Evolutionary conservation across 2,797 vertebrate species (phyloP).

Genomic region (Pseudochaenichthys georgianus): DNA sequence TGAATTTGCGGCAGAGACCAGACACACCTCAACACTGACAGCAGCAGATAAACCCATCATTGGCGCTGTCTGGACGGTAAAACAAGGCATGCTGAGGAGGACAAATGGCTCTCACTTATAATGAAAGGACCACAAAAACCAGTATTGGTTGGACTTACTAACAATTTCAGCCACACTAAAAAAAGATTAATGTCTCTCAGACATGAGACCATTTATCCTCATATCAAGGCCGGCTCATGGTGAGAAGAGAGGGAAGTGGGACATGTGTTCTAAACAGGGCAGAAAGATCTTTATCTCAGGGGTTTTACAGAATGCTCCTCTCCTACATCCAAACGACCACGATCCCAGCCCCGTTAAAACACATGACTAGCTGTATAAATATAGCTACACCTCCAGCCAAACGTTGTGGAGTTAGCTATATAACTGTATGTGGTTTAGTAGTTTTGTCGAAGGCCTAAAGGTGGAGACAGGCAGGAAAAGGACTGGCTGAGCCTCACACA

Average conservation of each 20-base stretch:
- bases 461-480: constrained; percentile 46
- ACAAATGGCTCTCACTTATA: not conserved
- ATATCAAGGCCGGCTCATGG: constrained; percentile 39
- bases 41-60: constrained; percentile 15
- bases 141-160: constrained; percentile 10
- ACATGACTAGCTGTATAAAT: constrained; percentile 53
- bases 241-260: constrained; percentile 66
- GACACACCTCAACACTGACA: constrained; percentile 42
- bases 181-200: constrained; percentile 17
- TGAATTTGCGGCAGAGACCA: constrained; percentile 25
- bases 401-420: constrained; percentile 18
- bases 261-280: constrained; percentile 48
- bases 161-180: constrained; percentile 16
- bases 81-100: constrained; percentile 4
- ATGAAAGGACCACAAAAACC: constrained; percentile 31
- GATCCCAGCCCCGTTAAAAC: constrained; percentile 31
- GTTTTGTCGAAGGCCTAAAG: constrained; percentile 50
- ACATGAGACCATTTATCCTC: constrained; percentile 40
- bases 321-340: constrained; percentile 44
- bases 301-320: constrained; percentile 62
- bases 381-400: constrained; percentile 53
- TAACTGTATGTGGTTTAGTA: constrained; percentile 63
- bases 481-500: constrained; percentile 8
- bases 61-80: not conserved
- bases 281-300: constrained; percentile 70